Evolutionary conservation across 1,140 invertebrate genomes (phyloP).

Genomic region (Cephus cinctus): DNA sequence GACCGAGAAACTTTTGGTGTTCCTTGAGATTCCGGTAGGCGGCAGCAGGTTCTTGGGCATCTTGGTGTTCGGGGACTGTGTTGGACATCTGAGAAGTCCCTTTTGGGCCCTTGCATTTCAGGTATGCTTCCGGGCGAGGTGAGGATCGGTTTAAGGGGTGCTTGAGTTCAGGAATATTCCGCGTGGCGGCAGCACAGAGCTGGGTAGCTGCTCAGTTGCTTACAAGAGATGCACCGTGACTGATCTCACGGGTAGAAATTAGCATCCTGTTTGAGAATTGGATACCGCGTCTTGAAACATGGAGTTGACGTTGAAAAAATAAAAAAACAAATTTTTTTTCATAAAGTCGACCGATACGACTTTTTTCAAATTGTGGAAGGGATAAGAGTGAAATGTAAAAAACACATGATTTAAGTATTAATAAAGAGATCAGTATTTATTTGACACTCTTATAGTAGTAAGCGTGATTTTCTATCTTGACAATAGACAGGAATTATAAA

Average conservation of each 20-base stretch:
- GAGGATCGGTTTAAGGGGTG: not conserved
- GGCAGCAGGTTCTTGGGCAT: conserved; percentile 43
- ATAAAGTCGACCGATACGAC: not conserved
- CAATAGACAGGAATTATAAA: conserved; percentile 50
- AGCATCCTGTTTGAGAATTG: not conserved
- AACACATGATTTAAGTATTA: conserved; percentile 17
- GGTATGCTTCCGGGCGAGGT: not conserved
- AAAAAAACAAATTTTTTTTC: conserved; percentile 16
- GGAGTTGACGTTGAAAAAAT: conserved; percentile 2
- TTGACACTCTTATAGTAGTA: conserved; percentile 53
- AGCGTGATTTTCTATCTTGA: conserved; percentile 52
- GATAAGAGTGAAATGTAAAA: not conserved
- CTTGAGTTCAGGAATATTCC: not conserved
- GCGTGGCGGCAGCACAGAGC: not conserved
- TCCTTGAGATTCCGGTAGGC: conserved; percentile 28
- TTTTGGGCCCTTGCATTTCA: not conserved
- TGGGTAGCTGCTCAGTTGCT: not conserved
- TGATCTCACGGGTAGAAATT: not conserved
- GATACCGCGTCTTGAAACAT: not conserved
- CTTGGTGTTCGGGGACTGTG: not conserved
- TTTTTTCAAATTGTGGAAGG: not conserved
- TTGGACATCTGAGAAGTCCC: conserved; percentile 2
- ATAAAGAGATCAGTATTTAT: conserved; percentile 55
- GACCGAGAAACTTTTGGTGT: conserved; percentile 18
- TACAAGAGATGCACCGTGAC: not conserved